Evolutionary conservation across 2,888 invertebrate genomes (phyloP), one percentile per base, ranked within the genome.

Genomic region (Xanthia togata): DNA sequence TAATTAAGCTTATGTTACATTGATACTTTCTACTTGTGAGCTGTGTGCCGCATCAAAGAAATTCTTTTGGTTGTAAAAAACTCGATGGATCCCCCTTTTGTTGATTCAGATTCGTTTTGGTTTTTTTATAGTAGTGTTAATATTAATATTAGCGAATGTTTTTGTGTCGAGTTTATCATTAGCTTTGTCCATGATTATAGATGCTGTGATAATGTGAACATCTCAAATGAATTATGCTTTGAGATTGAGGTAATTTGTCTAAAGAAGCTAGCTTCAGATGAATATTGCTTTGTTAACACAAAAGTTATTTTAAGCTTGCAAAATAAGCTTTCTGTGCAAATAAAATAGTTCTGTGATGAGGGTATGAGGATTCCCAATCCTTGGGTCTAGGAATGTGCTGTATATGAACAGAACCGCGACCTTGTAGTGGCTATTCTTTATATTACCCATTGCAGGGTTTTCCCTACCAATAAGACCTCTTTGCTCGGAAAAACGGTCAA

Each of bases 1-100:
- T 96, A 96, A 96, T 96, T 95, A 96, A 93, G 94, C 93, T 95
- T 93, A 89, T 88, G 90, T 93, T 94, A 93, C 93, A 93, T 90
- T 91, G 91, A 89, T 93, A 94, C 94, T 93, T 94, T 93, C 93
- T 93, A 92, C 89, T 78, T 75, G 72, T 78, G 57, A 38, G 20
- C n/a, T 35, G 76, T 71, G 84, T 81, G 38, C 63, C 59, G 76
- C 80, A 91, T 93, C 91, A 93, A 94, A 93, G 92, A 90, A 90
- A 90, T 93, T 90, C 88, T 90, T 90, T 88, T 84, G 84, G 78
- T 76, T 76, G 75, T 79, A 88, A 88, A 86, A 86, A 88, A 80
- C 70, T 47, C 67, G 76, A 74, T 63, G 81, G n/a, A 78, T 73
- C 17, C 35, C 44, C n/a, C 79, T 71, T 87, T 87, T 87, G 84